Evolutionary conservation across 2,888 invertebrate species (phyloP).

Genomic region (Platycnemis pennipes): DNA sequence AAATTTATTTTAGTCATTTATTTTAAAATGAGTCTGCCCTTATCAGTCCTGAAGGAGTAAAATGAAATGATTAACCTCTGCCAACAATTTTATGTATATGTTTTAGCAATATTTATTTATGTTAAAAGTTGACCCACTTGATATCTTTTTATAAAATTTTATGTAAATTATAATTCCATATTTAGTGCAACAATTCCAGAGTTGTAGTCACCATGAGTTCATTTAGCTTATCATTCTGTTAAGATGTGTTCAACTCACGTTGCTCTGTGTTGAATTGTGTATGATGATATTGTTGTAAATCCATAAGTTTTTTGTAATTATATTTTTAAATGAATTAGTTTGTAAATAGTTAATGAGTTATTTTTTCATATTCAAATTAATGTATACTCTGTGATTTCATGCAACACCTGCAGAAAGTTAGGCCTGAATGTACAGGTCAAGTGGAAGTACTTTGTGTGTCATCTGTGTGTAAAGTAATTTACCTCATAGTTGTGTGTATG

Average conservation of each 20-base stretch:
- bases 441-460: conserved; percentile 22
- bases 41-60: background rate
- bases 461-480: background rate
- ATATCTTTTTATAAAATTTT: conserved; percentile 47
- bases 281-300: background rate
- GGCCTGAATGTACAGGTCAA: background rate
- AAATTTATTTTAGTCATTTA: background rate
- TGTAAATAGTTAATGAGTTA: conserved; percentile 36
- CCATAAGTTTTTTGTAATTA: background rate
- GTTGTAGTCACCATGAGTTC: background rate
- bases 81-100: background rate
- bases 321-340: background rate
- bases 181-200: conserved; percentile 1
- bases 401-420: conserved; percentile 44
- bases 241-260: background rate
- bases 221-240: conserved; percentile 25
- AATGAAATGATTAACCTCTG: background rate
- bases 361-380: conserved; percentile 16
- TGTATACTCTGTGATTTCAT: conserved; percentile 45
- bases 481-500: background rate
- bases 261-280: background rate
- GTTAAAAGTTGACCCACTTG: background rate
- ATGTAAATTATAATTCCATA: conserved; percentile 37
- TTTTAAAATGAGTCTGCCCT: background rate
- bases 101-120: conserved; percentile 36